phyloP scores from a whole-genome alignment of 1,140 invertebrate genomes.

The Drosophila setifemur region DNA sequence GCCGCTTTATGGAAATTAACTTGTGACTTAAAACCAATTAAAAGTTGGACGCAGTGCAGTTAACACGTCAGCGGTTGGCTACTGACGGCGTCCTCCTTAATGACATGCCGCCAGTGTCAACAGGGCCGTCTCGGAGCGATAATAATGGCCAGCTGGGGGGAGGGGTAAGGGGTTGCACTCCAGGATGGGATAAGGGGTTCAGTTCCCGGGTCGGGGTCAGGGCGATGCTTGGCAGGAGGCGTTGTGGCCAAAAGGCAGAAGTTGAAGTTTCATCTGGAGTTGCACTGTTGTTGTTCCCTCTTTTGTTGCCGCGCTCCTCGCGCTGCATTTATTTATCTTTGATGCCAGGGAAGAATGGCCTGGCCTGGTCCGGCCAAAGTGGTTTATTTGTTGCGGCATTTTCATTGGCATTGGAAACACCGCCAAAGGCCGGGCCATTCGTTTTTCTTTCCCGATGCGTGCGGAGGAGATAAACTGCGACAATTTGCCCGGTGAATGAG shows the following conservation, averaged over 20 bases:
- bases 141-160: slow-evolving; percentile 51
- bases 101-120: slow-evolving; percentile 71
- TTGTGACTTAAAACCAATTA: slow-evolving; percentile 75
- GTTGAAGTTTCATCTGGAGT: slow-evolving; percentile 53
- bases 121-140: slow-evolving; percentile 26
- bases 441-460: slow-evolving; percentile 42
- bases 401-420: slow-evolving; percentile 32
- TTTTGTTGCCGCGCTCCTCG: slow-evolving; percentile 16
- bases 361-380: slow-evolving; percentile 53
- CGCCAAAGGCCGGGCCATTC: neutral
- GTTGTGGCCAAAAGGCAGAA: slow-evolving; percentile 13
- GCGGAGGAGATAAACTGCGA: slow-evolving; percentile 74
- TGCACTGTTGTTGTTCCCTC: slow-evolving; percentile 19
- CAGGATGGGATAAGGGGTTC: neutral
- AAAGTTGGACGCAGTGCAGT: slow-evolving; percentile 74
- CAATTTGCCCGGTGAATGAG: slow-evolving; percentile 74
- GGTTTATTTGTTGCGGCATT: slow-evolving; percentile 55
- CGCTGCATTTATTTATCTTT: slow-evolving; percentile 40
- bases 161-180: too few species aligned
- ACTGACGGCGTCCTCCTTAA: slow-evolving; percentile 57
- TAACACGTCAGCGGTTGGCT: slow-evolving; percentile 69
- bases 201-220: neutral
- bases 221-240: neutral
- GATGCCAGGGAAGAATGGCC: slow-evolving; percentile 38
- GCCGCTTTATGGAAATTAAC: slow-evolving; percentile 61